Base-by-base conservation (phyloP, 2,113 vertebrate species). In the Burhinus oedicnemus region DNA sequence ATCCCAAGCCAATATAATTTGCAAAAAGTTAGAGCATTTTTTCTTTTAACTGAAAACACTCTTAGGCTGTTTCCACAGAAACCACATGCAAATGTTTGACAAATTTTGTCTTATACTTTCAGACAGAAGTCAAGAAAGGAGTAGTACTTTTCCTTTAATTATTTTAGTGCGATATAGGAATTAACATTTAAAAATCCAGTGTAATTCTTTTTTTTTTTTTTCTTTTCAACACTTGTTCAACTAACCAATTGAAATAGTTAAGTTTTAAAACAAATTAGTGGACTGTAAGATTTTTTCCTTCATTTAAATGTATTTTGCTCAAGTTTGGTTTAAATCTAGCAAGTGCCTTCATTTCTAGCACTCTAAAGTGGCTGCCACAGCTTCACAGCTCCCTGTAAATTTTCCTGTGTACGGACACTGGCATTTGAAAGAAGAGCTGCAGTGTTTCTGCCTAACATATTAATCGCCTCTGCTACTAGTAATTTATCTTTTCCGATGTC, bases 11-110 rank as follows among this genome's bases (percentile, higher is more conserved):
- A 93, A 54, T 58, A 76, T 36, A 54, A 79, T 62, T 49, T 76
- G 57, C 52, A 79, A 84, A 84, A 95, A 82, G 27, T 66, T 70
- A 45, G 26, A 84, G 16, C 52, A 27, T 75, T 92, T 93, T 86
- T 91, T 65, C 69, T 85, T 92, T 62, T 94, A 95, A 95, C 70
- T 83, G 61, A 68, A 94, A 95, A 94, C 83, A 84, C 30, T 87
- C 91, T 71, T 72, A 44, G 22, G 34, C 69, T 65, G 74, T 82
- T 96, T 82, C 83, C 70, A 79, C 86, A 91, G 77, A 84, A 96
- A 83, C 74, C 62, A 76, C 91, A 93, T 47, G 84, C 57, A 76
- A 95, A 58, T 9, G 15, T 58, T 75, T 83, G 81, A 85, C 93
- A 93, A 82, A 30, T 89, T 92, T 80, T 85, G 55, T 69, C 61